phyloP scores from a whole-genome alignment of 2,888 invertebrate genomes.

The Apeira syringaria region DNA sequence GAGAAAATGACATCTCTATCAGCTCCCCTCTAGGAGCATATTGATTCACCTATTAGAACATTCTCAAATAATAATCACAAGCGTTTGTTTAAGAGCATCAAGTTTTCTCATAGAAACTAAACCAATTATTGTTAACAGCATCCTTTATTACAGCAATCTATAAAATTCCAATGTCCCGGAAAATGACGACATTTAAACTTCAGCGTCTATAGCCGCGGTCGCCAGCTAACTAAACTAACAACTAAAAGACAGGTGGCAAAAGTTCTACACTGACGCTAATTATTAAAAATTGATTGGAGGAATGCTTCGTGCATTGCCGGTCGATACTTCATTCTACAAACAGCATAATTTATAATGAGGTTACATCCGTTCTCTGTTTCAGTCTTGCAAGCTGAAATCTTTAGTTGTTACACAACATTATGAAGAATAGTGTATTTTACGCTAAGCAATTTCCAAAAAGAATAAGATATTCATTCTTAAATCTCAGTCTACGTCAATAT shows the following conservation, averaged over 20 bases:
- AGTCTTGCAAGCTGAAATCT: too few relatives aligned
- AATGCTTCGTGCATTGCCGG: slow-evolving; percentile 21
- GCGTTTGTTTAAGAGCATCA: slow-evolving; percentile 9
- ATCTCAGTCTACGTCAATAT: too few relatives aligned
- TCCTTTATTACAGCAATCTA: slow-evolving; percentile 10
- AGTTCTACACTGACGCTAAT: not conserved
- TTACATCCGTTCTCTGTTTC: not conserved
- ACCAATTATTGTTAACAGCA: slow-evolving; percentile 11
- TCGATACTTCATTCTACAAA: slow-evolving; percentile 31
- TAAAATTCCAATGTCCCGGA: slow-evolving; percentile 1
- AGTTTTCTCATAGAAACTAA: slow-evolving; percentile 17
- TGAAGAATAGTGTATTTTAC: too few relatives aligned
- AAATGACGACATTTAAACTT: slow-evolving; percentile 11
- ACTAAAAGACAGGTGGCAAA: slow-evolving; percentile 14
- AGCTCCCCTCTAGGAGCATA: slow-evolving; percentile 1
- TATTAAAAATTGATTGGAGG: slow-evolving; percentile 25
- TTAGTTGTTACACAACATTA: too few relatives aligned
- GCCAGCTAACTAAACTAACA: slow-evolving; percentile 14
- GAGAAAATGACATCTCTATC: slow-evolving; percentile 8
- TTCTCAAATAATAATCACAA: slow-evolving; percentile 3
- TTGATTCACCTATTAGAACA: slow-evolving; percentile 11
- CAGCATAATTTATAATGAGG: slow-evolving; percentile 1
- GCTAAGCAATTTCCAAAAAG: too few relatives aligned
- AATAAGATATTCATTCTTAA: too few relatives aligned
- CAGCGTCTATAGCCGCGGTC: slow-evolving; percentile 12